Percentiles rank a stretch among this genome's conserved stretches.
phyloP scores from a whole-genome alignment of 2,797 vertebrate species.

The Loriculus beryllinus region DNA sequence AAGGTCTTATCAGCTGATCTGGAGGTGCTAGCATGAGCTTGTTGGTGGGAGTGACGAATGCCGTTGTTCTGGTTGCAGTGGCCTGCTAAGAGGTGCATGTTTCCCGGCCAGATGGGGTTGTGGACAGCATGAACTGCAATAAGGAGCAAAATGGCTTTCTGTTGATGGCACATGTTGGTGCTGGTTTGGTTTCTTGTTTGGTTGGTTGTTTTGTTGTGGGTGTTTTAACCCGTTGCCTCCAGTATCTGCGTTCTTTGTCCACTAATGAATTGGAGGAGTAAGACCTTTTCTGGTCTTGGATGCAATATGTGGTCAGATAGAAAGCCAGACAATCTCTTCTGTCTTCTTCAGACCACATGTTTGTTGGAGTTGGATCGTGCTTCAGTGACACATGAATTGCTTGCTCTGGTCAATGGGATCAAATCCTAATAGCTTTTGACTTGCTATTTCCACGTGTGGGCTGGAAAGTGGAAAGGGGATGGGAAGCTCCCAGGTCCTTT shows the following conservation, averaged over 20 bases:
- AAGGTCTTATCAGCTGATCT: slow-evolving; percentile 25
- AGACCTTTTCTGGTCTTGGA: background rate
- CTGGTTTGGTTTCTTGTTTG: background rate
- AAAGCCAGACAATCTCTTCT: background rate
- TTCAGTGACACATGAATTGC: background rate
- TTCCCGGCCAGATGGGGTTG: background rate
- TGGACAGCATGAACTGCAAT: background rate
- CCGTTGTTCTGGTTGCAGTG: background rate
- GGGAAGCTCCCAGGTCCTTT: background rate
- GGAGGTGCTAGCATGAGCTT: background rate
- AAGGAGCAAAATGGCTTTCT: background rate
- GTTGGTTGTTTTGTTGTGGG: background rate
- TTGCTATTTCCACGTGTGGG: background rate
- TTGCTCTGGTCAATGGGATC: background rate
- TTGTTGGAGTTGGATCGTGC: background rate
- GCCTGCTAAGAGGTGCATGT: background rate
- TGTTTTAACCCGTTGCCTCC: background rate
- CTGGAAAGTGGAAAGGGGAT: background rate
- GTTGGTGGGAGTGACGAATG: background rate
- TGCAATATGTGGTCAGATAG: background rate
- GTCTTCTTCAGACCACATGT: background rate
- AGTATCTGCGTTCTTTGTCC: background rate
- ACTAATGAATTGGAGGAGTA: background rate
- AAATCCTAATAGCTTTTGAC: background rate
- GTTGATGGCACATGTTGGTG: accelerated